Evolutionary conservation across 2,113 vertebrate species (phyloP), one percentile per base, ranked within the genome.

Genomic region (Dermatemys mawii): DNA sequence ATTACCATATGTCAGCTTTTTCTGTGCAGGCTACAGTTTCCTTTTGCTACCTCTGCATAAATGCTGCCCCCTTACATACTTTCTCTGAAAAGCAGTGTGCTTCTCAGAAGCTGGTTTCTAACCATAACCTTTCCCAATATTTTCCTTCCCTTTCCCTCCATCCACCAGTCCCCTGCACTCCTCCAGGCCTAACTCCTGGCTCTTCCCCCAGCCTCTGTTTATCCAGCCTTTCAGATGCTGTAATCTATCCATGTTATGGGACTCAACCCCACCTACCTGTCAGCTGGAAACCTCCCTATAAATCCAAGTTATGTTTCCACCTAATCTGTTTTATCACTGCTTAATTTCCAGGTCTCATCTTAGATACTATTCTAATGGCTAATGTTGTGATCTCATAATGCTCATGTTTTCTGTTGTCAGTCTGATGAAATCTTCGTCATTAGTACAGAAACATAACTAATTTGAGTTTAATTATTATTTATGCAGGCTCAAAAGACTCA

Each of bases 401-500:
- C 26, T 93, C 1, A 0, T 50, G 26, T 3, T 84, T 90, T 93
- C 90, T 86, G 17, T 63, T 90, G 54, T 48, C 5, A 41, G 38
- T 60, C 38, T 84, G 54, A 84, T 78, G 55, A 63, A 70, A 90
- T 81, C 29, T 60, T 84, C 46, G 3, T 63, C 21, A 6, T 1
- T 78, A 12, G 81, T 85, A 6, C 11, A 2, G 50, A n/a, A 55
- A 78, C 4, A 0, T 95, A 60, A 91, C 41, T 95, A 78, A 86
- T 87, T 83, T n/a, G 12, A 41, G 29, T 35, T 84, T 11, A n/a
- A n/a, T 96, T 80, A 57, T 0, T 2, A 0, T 70, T 96, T 96
- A 85, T 4, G 8, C 90, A 99, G 99, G 99, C 99, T 93, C 99
- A 99, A 83, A 99, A 99, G 97, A 98, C 98, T 82, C 99, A 99